Percentiles rank a stretch among this genome's conserved stretches.
phyloP scores from a whole-genome alignment of 2,113 vertebrate genomes.

The Peromyscus polionotus region DNA sequence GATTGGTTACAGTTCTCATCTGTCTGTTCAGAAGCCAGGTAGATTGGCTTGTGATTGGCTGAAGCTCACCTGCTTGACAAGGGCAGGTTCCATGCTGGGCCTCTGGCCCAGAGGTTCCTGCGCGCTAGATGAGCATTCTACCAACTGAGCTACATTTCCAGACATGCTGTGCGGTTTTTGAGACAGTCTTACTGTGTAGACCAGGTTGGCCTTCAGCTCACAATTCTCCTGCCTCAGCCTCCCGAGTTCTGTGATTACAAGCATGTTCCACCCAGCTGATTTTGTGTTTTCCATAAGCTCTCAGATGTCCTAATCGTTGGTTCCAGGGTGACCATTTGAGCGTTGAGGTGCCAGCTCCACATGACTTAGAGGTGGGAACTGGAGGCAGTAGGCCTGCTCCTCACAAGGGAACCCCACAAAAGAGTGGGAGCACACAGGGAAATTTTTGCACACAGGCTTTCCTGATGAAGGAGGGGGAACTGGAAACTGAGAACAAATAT shows the following conservation, averaged over 20 bases:
- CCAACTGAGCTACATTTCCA: background rate
- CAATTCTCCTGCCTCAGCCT: background rate
- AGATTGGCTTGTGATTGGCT: background rate
- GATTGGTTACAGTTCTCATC: background rate
- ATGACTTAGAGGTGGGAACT: background rate
- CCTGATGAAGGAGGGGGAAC: background rate
- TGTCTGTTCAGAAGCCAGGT: background rate
- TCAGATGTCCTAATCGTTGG: background rate
- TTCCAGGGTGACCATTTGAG: conserved; percentile 6
- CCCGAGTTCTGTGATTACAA: background rate
- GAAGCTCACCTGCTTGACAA: background rate
- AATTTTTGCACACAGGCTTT: background rate
- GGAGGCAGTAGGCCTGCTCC: background rate
- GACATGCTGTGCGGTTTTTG: background rate
- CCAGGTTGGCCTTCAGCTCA: background rate
- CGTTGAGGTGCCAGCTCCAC: background rate
- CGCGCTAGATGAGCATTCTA: too few relatives aligned
- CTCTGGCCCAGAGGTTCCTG: background rate
- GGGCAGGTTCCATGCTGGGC: background rate
- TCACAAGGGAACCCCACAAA: background rate
- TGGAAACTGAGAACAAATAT: background rate
- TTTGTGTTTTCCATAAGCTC: conserved; percentile 11
- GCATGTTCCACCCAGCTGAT: background rate
- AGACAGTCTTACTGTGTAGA: background rate
- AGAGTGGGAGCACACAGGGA: background rate